A percentile compares a stretch with the other conserved stretches of the same genome.
Evolutionary conservation across 2,113 vertebrate species (phyloP).

Genomic region (Charadrius vociferus): DNA sequence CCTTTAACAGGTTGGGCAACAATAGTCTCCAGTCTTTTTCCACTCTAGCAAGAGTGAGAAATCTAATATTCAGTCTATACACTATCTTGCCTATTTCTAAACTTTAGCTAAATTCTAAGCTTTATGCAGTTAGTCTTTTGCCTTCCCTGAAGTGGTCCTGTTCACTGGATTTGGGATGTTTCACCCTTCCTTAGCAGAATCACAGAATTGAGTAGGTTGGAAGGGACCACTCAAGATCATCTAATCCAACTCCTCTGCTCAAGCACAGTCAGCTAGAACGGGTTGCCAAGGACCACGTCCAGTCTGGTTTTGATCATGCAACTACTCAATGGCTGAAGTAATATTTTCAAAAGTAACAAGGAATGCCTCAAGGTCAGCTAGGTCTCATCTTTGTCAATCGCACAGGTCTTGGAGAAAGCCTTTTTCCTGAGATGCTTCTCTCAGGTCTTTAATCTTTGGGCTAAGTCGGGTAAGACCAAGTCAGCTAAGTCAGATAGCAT

Average conservation of each 20-base stretch:
- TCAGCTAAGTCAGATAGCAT: background rate
- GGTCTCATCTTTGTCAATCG: background rate
- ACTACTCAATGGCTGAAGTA: background rate
- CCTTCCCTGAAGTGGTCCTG: fast-evolving
- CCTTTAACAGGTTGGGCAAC: background rate
- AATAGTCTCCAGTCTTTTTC: background rate
- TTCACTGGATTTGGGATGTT: background rate
- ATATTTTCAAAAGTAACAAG: background rate
- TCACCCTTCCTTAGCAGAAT: background rate
- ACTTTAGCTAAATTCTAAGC: background rate
- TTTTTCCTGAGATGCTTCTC: background rate
- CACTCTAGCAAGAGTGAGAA: background rate
- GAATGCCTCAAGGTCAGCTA: background rate
- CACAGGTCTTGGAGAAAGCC: background rate
- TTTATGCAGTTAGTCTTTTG: background rate
- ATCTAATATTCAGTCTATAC: background rate
- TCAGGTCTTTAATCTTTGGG: background rate
- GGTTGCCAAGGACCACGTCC: background rate
- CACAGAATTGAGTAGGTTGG: background rate
- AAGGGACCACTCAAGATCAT: background rate
- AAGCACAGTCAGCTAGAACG: background rate
- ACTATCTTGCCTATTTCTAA: background rate
- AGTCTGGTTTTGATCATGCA: background rate
- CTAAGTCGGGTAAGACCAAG: background rate
- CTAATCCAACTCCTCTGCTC: background rate